phyloP scores from a whole-genome alignment of 1,140 invertebrate species.

The Saccostrea echinata region DNA sequence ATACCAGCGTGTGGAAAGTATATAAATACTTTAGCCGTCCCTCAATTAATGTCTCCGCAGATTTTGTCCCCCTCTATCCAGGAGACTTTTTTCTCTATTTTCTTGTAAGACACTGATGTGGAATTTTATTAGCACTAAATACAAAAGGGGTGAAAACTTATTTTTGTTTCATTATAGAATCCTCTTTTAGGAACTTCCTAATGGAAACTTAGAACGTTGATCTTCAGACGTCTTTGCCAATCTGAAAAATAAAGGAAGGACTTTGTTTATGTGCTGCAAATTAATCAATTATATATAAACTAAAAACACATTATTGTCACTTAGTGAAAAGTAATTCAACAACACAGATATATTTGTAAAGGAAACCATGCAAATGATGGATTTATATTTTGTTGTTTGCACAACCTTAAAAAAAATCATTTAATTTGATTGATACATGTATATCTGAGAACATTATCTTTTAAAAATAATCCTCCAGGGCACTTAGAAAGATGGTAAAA shows the following conservation, averaged over 20 bases:
- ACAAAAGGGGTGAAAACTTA: not conserved
- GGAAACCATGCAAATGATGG: too few species aligned
- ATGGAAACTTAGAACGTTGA: not conserved
- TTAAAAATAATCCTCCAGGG: too few species aligned
- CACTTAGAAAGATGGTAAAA: too few species aligned
- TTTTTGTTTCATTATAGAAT: conserved; percentile 9
- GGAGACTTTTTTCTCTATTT: not conserved
- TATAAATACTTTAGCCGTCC: not conserved
- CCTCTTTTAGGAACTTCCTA: not conserved
- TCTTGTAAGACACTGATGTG: conserved; percentile 40
- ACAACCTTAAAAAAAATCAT: too few species aligned
- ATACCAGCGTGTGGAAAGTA: too few species aligned
- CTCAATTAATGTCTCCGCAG: not conserved
- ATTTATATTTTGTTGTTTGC: too few species aligned
- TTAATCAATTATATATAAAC: not conserved
- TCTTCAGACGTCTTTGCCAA: not conserved
- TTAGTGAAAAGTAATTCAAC: too few species aligned
- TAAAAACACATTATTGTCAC: not conserved
- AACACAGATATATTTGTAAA: too few species aligned
- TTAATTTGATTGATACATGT: too few species aligned
- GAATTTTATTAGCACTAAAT: not conserved
- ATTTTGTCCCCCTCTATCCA: not conserved
- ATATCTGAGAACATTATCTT: too few species aligned
- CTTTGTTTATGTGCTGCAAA: not conserved
- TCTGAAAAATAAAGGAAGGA: not conserved